A percentile compares a stretch with the other conserved stretches of the same genome.
Evolutionary conservation across 2,113 vertebrate genomes (phyloP).

Genomic region (Cariama cristata): DNA sequence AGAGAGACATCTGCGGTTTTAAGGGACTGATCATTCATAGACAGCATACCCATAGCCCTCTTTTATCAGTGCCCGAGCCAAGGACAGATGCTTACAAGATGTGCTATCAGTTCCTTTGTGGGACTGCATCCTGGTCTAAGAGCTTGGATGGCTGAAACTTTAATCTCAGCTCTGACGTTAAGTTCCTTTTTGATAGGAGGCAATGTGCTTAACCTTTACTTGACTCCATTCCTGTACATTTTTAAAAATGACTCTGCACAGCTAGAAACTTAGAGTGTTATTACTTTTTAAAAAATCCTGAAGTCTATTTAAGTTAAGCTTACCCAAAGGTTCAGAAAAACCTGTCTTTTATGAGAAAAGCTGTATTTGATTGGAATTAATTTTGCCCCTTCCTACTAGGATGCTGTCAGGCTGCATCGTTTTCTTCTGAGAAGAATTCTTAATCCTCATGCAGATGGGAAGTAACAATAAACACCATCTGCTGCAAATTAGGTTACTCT

Average conservation of each 20-base stretch:
- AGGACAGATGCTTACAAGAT: background rate
- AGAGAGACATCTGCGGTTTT: background rate
- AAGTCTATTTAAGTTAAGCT: background rate
- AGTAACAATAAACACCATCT: conserved; percentile 73
- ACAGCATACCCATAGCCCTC: background rate
- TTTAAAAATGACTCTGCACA: background rate
- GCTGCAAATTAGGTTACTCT: conserved; percentile 67
- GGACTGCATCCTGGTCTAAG: background rate
- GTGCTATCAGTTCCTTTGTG: background rate
- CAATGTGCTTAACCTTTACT: background rate
- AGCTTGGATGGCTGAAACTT: background rate
- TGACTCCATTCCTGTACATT: background rate
- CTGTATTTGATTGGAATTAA: background rate
- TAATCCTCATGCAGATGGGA: conserved; percentile 65
- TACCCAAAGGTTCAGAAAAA: background rate
- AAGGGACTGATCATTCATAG: background rate
- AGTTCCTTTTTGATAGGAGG: background rate
- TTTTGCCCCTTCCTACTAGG: conserved; percentile 19
- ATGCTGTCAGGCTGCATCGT: background rate
- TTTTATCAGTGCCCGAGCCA: background rate
- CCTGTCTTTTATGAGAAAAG: background rate
- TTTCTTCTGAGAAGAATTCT: conserved; percentile 59
- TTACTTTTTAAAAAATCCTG: background rate
- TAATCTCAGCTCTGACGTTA: background rate
- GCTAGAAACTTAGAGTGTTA: background rate